A percentile compares a stretch with the other conserved stretches of the same genome.
Evolutionary conservation across 2,113 vertebrate genomes (phyloP).

Genomic region (Perca fluviatilis): DNA sequence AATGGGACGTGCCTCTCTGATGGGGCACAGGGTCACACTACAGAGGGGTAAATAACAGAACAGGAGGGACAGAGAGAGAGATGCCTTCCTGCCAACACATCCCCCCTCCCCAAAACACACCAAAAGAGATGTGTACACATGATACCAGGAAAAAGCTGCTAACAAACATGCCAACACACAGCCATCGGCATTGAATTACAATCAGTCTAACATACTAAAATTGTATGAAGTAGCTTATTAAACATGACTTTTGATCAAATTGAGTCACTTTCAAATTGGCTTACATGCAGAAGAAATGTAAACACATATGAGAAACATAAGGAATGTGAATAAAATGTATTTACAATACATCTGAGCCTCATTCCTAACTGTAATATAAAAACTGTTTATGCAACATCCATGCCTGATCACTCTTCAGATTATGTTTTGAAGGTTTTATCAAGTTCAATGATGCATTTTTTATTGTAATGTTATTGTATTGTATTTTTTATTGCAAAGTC

Average conservation of each 20-base stretch:
- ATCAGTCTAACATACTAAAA: neutral
- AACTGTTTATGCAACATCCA: too few relatives aligned
- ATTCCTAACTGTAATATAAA: neutral
- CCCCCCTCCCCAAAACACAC: constrained; percentile 55
- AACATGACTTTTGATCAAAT: neutral
- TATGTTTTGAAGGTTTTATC: neutral
- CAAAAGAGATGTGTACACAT: constrained; percentile 60
- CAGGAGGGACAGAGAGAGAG: constrained; percentile 64
- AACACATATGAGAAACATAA: too few relatives aligned
- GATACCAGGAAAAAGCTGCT: constrained; percentile 55
- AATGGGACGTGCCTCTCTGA: constrained; percentile 80
- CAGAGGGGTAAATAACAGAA: constrained; percentile 82
- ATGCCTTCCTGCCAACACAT: constrained; percentile 63
- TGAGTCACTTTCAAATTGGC: neutral
- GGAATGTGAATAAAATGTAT: neutral
- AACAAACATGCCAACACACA: constrained; percentile 71
- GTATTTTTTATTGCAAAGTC: neutral
- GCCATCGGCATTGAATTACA: neutral
- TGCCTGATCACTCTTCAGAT: neutral
- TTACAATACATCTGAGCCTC: neutral
- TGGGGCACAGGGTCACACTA: constrained; percentile 84
- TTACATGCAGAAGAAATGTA: neutral
- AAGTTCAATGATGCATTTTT: neutral
- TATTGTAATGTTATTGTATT: neutral
- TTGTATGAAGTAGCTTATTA: neutral